Evolutionary conservation across 2,113 vertebrate genomes (phyloP).

Genomic region (Kobus ellipsiprymnus): DNA sequence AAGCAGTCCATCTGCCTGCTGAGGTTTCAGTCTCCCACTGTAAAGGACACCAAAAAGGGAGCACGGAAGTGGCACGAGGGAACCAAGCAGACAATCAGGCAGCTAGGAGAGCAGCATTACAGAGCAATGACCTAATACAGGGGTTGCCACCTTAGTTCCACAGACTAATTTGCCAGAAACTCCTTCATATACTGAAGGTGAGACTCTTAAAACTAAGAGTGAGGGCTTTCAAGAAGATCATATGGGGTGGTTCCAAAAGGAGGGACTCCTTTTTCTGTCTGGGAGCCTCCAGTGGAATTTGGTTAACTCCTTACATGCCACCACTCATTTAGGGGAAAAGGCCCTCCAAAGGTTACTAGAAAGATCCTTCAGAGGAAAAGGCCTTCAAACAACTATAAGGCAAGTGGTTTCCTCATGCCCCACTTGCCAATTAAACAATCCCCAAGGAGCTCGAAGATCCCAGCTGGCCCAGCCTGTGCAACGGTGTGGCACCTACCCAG

Average conservation of each 20-base stretch:
- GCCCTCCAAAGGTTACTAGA: not conserved
- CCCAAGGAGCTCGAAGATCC: not conserved
- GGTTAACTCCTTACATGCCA: not conserved
- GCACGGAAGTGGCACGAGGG: accelerated
- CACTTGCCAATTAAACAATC: not conserved
- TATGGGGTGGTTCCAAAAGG: not conserved
- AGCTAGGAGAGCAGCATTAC: not conserved
- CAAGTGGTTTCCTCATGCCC: not conserved
- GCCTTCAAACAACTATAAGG: not conserved
- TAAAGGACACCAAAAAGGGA: not conserved
- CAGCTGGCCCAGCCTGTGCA: not conserved
- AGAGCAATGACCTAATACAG: not conserved
- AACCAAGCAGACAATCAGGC: not conserved
- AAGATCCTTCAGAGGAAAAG: not conserved
- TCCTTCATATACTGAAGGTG: not conserved
- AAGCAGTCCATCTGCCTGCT: not conserved
- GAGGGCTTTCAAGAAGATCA: not conserved
- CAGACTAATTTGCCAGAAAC: not conserved
- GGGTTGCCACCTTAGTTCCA: not conserved
- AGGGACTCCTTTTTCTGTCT: not conserved
- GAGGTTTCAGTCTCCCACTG: not conserved
- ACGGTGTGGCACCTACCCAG: not conserved
- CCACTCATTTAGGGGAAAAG: not conserved
- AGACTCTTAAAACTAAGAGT: not conserved
- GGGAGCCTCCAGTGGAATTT: not conserved